Evolutionary conservation across 2,113 vertebrate genomes (phyloP), one percentile per base, ranked within the genome.

Genomic region (Monopterus albus): DNA sequence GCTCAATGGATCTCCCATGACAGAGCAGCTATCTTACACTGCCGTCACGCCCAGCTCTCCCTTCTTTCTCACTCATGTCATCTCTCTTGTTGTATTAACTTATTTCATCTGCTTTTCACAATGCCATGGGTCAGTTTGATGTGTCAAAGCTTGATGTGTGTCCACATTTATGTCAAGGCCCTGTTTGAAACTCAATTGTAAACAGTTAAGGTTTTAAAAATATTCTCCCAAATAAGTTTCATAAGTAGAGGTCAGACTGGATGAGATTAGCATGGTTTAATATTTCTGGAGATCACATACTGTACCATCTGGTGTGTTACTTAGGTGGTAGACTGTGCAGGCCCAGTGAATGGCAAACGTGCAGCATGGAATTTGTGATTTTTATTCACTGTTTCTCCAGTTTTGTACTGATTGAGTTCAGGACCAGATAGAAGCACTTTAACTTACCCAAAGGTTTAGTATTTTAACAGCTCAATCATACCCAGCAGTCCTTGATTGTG

Each of bases 1-100:
- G 40, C 56, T 93, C 91, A 94, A 94, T 87, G 87, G 88, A 86
- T 75, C 69, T 14, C 60, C 61, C 6, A 42, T 81, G 90, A 89
- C 85, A 53, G 85, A 88, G 85, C 55, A 50, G 75, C 81, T 60
- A 28, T 33, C 72, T 72, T 43, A 59, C 17, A 33, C 72, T n/a
- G 59, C 42, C 18, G 81, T 85, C 84, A 83, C 72, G 23, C 78
- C 76, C 78, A 36, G 71, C 42, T 15, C 61, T 53, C 55, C 70
- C 58, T 49, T 50, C 57, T 65, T 42, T 68, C 58, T 81, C 82
- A 84, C 86, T 85, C 85, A 86, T 33, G 57, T 56, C 46, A 35
- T 33, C 52, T 60, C 65, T 55, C 72, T 74, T 59, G 60, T 85
- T 88, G 79, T 39, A 39, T 81, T 26, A 75, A 82, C 67, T 83